A percentile compares a stretch with the other conserved stretches of the same genome.
phyloP scores from a whole-genome alignment of 1,140 invertebrate genomes.

The Formica exsecta region DNA sequence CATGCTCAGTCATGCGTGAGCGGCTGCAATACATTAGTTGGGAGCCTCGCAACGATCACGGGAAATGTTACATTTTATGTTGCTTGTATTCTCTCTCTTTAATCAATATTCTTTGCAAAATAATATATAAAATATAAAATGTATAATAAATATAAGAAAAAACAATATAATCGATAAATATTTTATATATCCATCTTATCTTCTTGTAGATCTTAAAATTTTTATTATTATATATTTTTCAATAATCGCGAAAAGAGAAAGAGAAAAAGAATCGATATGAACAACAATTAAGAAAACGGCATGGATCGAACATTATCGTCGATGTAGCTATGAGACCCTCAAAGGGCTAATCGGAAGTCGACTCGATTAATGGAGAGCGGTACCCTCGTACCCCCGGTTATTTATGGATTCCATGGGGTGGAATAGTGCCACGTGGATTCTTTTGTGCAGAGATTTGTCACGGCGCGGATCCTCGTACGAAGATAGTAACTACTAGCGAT shows the following conservation, averaged over 20 bases:
- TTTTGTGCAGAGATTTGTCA: conserved; percentile 79
- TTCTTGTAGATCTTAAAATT: background rate
- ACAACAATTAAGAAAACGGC: conserved; percentile 26
- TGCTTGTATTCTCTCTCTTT: background rate
- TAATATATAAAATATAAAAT: background rate
- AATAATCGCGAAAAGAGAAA: too few species aligned
- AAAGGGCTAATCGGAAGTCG: conserved; percentile 64
- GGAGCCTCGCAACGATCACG: conserved; percentile 13
- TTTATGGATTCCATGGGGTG: conserved; percentile 74
- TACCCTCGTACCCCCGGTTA: conserved; percentile 66
- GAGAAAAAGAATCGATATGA: background rate
- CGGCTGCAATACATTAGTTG: conserved; percentile 49
- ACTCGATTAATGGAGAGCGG: conserved; percentile 72
- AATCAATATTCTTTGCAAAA: background rate
- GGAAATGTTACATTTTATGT: conserved; percentile 25
- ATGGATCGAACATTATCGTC: conserved; percentile 20
- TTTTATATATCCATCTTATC: background rate
- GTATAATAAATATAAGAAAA: conserved; percentile 23
- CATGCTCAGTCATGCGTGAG: conserved; percentile 77
- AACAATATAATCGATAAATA: background rate
- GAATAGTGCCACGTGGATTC: conserved; percentile 73
- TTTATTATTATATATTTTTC: background rate
- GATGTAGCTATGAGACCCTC: background rate
- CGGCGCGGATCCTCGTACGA: conserved; percentile 50
- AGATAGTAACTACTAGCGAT: conserved; percentile 36